Evolutionary conservation across 2,888 invertebrate species (phyloP).

Genomic region (Aquatica leii): DNA sequence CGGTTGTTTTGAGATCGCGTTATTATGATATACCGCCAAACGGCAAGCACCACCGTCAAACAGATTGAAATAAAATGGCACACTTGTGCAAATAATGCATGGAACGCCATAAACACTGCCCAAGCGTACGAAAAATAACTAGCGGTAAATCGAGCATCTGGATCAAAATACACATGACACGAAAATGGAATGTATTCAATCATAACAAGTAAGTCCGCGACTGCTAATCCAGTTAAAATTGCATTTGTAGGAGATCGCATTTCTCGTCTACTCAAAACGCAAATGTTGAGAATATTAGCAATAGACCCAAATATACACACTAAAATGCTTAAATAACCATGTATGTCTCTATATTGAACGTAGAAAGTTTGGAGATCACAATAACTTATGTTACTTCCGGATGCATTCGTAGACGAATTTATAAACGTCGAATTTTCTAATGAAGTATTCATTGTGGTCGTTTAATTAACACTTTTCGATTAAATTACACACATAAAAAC

Average conservation of each 20-base stretch:
- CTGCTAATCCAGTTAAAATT: conserved; percentile 88
- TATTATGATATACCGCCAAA: conserved; percentile 90
- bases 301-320: conserved; percentile 91
- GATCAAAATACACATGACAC: conserved; percentile 78
- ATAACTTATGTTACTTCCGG: conserved; percentile 35
- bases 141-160: conserved; percentile 63
- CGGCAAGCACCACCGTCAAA: conserved; percentile 89
- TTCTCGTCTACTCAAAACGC: conserved; percentile 86
- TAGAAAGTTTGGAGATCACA: conserved; percentile 68
- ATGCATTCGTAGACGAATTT: background rate
- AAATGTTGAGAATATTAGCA: conserved; percentile 91
- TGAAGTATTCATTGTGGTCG: conserved; percentile 5
- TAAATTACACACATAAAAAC: too few relatives aligned
- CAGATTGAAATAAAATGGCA: conserved; percentile 92
- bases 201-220: conserved; percentile 94
- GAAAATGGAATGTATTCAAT: conserved; percentile 92
- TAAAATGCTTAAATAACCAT: conserved; percentile 85
- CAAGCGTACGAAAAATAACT: conserved; percentile 74
- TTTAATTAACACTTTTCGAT: background rate
- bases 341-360: conserved; percentile 73
- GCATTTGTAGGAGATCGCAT: conserved; percentile 93
- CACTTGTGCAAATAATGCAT: conserved; percentile 88
- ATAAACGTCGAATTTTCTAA: conserved; percentile 7
- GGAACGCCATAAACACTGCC: conserved; percentile 87
- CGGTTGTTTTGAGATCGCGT: conserved; percentile 83